Evolutionary conservation across 1,140 invertebrate species (phyloP), one percentile per base, ranked within the genome.

Genomic region (Cyclina sinensis): DNA sequence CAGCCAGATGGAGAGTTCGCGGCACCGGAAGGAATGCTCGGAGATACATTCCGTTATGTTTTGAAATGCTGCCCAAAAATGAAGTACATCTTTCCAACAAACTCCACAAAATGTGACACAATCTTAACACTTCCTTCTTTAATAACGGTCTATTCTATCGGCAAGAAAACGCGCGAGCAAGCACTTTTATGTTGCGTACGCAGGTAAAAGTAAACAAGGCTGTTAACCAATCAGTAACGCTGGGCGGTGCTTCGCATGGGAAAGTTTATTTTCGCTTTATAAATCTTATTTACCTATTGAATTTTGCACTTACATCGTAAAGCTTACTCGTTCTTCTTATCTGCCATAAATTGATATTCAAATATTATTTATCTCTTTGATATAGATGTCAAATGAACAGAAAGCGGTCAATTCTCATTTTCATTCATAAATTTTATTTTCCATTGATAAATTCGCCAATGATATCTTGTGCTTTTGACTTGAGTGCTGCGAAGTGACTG

Each of bases 131-230:
- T 70, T 70, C 65, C 65, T 70, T 70, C 65, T 70, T 70, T 70
- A 70, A 70, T 70, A 70, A n/a, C 24, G 57, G 18, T 27, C 57
- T 62, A 27, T 18, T 62, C 57, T 62, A 62, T 62, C 57, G 32
- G 32, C 16, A 27, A 27, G 62, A 70, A 70, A 70, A 70, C 65
- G 65, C 65, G 65, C 65, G 32, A 70, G 30, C 35, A 70, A 70
- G 65, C 65, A 70, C 65, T 70, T 70, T 70, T 70, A 39, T 70
- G 65, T 70, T 37, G 65, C 65, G 65, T 70, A 70, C 65, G 65
- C 65, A 70, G 65, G 65, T 70, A 70, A 39, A 62, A 37, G 65
- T 70, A 70, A 70, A 70, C 65, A 70, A 32, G 37, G 7, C 35
- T 24, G 35, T 70, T 27, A 70, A 37, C 65, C 65, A 70, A 70